phyloP scores from a whole-genome alignment of 1,140 invertebrate genomes.

The Samia ricini region DNA sequence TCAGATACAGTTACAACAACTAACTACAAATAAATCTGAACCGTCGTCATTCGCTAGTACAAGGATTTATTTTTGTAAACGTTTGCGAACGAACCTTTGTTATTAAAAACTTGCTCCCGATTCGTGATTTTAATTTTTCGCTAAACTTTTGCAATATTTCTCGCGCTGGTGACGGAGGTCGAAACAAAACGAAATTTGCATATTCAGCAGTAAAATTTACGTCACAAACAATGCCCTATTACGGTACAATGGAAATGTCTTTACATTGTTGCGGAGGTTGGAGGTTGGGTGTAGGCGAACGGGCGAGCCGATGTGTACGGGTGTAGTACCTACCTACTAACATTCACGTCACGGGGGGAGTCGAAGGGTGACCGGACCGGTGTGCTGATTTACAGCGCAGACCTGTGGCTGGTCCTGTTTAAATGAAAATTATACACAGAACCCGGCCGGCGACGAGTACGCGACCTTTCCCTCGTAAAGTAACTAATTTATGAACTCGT shows the following conservation, averaged over 20 bases:
- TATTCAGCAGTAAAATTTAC: slow-evolving; percentile 69
- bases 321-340: no score
- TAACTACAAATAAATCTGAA: no score
- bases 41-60: no score
- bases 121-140: slow-evolving; percentile 59
- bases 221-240: slow-evolving; percentile 69
- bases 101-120: slow-evolving; percentile 56
- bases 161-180: slow-evolving; percentile 52
- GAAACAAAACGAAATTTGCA: slow-evolving; percentile 57
- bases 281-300: slow-evolving; percentile 16
- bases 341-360: neutral
- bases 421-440: slow-evolving; percentile 66
- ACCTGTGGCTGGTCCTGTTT: slow-evolving; percentile 59
- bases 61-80: slow-evolving; percentile 5
- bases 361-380: slow-evolving; percentile 44
- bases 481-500: slow-evolving; percentile 69
- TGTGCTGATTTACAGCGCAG: slow-evolving; percentile 56
- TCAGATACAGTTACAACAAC: no score
- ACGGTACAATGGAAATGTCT: slow-evolving; percentile 68
- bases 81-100: slow-evolving; percentile 27
- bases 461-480: slow-evolving; percentile 61
- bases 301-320: slow-evolving; percentile 7
- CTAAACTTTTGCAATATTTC: slow-evolving; percentile 68
- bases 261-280: slow-evolving; percentile 54
- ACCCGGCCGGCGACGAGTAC: slow-evolving; percentile 40